Evolutionary conservation across 2,888 invertebrate genomes (phyloP), one percentile per base, ranked within the genome.

Genomic region (Aleiodes alternator): DNA sequence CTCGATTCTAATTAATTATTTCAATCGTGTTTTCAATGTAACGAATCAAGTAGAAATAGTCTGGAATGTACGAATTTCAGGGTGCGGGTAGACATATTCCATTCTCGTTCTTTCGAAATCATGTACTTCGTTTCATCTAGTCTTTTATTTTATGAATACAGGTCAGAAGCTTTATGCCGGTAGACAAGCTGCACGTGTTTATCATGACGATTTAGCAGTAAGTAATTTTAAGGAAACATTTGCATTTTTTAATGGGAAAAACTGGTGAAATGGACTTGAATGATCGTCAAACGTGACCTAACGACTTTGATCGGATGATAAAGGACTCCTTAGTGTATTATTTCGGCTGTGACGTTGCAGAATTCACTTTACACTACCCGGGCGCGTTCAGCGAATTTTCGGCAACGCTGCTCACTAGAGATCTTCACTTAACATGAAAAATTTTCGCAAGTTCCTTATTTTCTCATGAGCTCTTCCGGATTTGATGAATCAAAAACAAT

Each of bases 111-210:
- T 0, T 9, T 11, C 43, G 3, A 31, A 14, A 48, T 7, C 48
- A 23, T 43, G 43, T 43, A 38, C 43, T 43, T 38, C 12, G 64
- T 48, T 64, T 23, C 7, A 64, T 64, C 7, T 23, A 48, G n/a
- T 64, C 48, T 9, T 48, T 7, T 71, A 61, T 56, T 77, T 64
- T 61, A 61, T 61, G 59, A 75, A 81, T 78, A 79, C 79, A 76
- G 77, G 78, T 78, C 73, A 66, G 75, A 76, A 80, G 84, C 84
- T 85, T 85, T 82, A 86, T 87, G 77, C 80, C 76, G 78, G 79
- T 81, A 85, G 83, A 82, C 76, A 73, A 76, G 74, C 55, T 48
- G 3, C 77, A 84, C 86, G 86, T 87, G 86, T 81, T 76, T 34
- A 73, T 76, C 80, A 85, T 86, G 81, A 83, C 72, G 78, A 84